Conservation (phyloP, 2,113 vertebrate genomes). For the Trichomycterus rosablanca region DNA sequence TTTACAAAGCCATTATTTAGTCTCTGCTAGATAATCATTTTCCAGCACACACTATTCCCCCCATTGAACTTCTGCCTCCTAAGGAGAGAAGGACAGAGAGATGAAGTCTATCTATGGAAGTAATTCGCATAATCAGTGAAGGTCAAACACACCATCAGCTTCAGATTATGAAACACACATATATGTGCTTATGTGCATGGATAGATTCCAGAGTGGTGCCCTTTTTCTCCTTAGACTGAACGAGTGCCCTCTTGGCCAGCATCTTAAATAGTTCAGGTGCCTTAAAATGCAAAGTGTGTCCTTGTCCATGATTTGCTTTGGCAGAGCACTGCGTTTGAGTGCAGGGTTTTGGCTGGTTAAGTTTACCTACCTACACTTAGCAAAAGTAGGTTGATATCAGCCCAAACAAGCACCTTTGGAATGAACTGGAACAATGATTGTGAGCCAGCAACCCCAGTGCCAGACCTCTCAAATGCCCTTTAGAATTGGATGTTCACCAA, state of each 20-base stretch:
- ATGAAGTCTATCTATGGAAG: not conserved
- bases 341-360: no score
- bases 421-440: no score
- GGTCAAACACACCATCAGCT: constrained; percentile 3
- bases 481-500: no score
- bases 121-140: not conserved
- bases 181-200: no score
- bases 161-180: not conserved
- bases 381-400: no score
- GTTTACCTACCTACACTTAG: no score
- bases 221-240: not conserved
- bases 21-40: constrained; percentile 42
- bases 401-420: no score
- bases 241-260: not conserved
- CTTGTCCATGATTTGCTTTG: no score
- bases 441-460: no score
- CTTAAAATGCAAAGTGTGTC: not conserved
- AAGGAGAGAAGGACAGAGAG: not conserved
- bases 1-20: constrained; percentile 38
- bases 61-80: not conserved
- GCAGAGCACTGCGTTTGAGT: no score
- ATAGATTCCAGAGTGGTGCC: not conserved
- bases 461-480: no score
- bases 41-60: constrained; percentile 5
- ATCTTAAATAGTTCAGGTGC: not conserved